phyloP scores from a whole-genome alignment of 2,797 vertebrate species.

The Channallabes apus region DNA sequence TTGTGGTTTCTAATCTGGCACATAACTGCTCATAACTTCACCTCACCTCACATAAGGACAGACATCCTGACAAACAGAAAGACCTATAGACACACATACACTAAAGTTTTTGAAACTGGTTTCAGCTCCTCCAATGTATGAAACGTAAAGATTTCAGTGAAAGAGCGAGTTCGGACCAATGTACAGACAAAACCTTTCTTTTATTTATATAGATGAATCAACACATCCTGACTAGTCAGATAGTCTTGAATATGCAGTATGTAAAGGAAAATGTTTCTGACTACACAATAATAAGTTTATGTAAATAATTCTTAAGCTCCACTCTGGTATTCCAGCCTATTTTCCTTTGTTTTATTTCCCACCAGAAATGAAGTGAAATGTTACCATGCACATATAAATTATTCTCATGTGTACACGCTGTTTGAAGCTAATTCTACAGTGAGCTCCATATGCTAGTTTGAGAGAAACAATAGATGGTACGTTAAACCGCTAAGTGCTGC shows the following conservation, averaged over 20 bases:
- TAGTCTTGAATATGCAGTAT: neutral
- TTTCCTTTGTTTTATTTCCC: neutral
- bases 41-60: too few species aligned
- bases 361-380: neutral
- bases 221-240: neutral
- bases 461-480: neutral
- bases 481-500: neutral
- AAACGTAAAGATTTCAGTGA: too few species aligned
- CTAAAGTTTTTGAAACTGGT: too few species aligned
- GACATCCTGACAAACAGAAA: too few species aligned
- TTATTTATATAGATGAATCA: neutral
- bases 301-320: neutral
- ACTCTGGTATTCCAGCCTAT: neutral
- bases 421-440: neutral
- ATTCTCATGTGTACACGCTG: neutral
- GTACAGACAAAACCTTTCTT: too few species aligned
- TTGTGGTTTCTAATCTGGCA: too few species aligned
- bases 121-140: too few species aligned
- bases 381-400: neutral
- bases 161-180: too few species aligned
- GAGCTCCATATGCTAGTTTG: neutral
- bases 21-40: too few species aligned
- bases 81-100: too few species aligned
- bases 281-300: neutral
- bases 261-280: neutral